Conservation (phyloP, 2,113 vertebrate genomes). For the Tetrao urogallus region DNA sequence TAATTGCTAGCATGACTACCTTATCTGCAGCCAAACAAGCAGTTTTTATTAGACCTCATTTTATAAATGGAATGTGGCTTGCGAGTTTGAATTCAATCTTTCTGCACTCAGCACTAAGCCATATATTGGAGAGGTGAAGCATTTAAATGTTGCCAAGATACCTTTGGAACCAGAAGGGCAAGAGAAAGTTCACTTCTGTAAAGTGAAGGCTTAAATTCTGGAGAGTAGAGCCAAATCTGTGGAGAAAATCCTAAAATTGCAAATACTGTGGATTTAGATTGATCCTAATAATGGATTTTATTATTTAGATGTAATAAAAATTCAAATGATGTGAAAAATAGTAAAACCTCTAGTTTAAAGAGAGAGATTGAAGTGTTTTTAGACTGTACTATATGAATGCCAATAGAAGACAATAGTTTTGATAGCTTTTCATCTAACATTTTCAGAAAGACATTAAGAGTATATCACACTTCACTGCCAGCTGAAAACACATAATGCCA, state of each 20-base stretch:
- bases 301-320: slow-evolving; percentile 79
- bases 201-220: slow-evolving; percentile 64
- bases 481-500: slow-evolving; percentile 73
- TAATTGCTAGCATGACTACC: slow-evolving; percentile 17
- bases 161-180: slow-evolving; percentile 45
- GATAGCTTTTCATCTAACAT: slow-evolving; percentile 71
- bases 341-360: slow-evolving; percentile 73
- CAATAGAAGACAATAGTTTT: slow-evolving; percentile 67
- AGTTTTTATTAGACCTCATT: slow-evolving; percentile 22
- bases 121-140: slow-evolving; percentile 19
- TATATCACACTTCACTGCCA: slow-evolving; percentile 73
- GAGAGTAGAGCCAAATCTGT: slow-evolving; percentile 56
- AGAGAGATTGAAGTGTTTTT: slow-evolving; percentile 68
- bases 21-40: slow-evolving; percentile 22
- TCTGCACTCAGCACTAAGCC: slow-evolving; percentile 44
- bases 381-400: slow-evolving; percentile 70
- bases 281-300: slow-evolving; percentile 78
- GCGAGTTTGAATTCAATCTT: slow-evolving; percentile 61
- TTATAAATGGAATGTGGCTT: slow-evolving; percentile 42
- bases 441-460: slow-evolving; percentile 73
- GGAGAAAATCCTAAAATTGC: slow-evolving; percentile 73
- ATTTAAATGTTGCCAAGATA: slow-evolving; percentile 57
- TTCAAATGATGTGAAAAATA: slow-evolving; percentile 74
- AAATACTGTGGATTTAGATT: slow-evolving; percentile 71
- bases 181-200: slow-evolving; percentile 63